Base-by-base conservation (phyloP, 2,797 vertebrate species). In the Nannoperca australis region DNA sequence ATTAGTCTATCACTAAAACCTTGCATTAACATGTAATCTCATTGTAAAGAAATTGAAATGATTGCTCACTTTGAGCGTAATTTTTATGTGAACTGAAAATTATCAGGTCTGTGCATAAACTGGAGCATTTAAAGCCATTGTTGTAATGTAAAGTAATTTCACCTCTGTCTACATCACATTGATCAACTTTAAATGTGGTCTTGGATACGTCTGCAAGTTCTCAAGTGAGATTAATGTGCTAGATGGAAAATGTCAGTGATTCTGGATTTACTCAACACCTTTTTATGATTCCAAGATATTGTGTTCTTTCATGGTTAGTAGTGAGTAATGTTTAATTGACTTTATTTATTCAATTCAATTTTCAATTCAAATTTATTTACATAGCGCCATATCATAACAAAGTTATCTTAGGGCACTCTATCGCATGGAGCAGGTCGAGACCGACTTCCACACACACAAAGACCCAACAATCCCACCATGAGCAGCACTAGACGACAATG, bases 1-100 rank as follows among this genome's bases (percentile, higher is more conserved):
- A 82, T 77, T 78, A 73, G 68, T 70, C n/a, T 30, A 62, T 56
- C 6, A 63, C 64, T 81, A 55, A 82, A 81, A 65, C 58, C 67
- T 65, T 42, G 47, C 56, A 67, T 77, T 78, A 69, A 53, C 59
- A 67, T 65, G 30, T 73, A 68, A 73, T 79, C 58, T 77, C 59
- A 79, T 76, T 78, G 30, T 45, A 73, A 65, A 73, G 70, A 49
- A 67, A 73, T 38, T 67, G 42, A 70, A 73, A 75, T 18, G 7
- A n/a, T 55, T 56, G 49, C 74, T 76, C 22, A 65, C 44, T 74
- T 61, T 14, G 12, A 53, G 53, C 54, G 20, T n/a, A 58, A 68
- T 50, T 64, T 63, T 32, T 15, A 59, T 72, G 32, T 45, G 45
- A 70, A 38, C 44, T 81, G 30, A 69, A 76, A 69, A 61, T 72